Base-by-base conservation (phyloP, 2,797 vertebrate genomes). In the Pygocentrus nattereri region DNA sequence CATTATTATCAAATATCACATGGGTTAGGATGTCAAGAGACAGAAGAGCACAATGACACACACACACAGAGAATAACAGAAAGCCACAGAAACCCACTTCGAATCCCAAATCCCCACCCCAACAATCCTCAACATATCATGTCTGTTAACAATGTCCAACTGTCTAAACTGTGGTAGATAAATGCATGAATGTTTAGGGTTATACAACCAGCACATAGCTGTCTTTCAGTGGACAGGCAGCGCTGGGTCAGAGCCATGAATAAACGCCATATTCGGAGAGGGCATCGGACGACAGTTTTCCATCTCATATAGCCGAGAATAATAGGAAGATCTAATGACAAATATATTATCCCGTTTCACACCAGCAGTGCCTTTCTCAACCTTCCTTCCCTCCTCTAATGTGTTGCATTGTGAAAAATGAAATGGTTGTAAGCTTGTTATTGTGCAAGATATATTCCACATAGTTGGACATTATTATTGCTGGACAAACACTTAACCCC, bases 1-100 rank as follows among this genome's bases (percentile, higher is more conserved):
- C 76, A 54, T 76, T 74, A 83, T 83, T 69, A 83, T 83, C 77
- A 75, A 79, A 70, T 83, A 79, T 83, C 82, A 79, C 62, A 79
- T 64, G 72, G 80, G 82, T 83, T 69, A 83, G 62, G 62, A 75
- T 74, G 76, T 83, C 78, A 80, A 80, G 72, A 49, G 73, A 67
- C 65, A 72, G 65, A 75, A 49, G 49, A 61, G 49, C 58, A 76
- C 78, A 71, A 16, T 49, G 47, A 54, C 25, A 49, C 78, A 64
- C 68, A 73, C 56, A 62, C 13, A 61, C 34, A 80, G 49, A 75
- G 5, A 77, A 4, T 50, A 8, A 64, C 27, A 62, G 47, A 75
- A 38, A 44, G n/a, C 18, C 8, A 71, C 31, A 62, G 59, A 61
- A 25, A 59, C 21, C 44, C 31, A 68, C 10, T 11, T 44, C 8